Evolutionary conservation across 2,113 vertebrate genomes (phyloP).

Genomic region (Mormyrus iriodes): DNA sequence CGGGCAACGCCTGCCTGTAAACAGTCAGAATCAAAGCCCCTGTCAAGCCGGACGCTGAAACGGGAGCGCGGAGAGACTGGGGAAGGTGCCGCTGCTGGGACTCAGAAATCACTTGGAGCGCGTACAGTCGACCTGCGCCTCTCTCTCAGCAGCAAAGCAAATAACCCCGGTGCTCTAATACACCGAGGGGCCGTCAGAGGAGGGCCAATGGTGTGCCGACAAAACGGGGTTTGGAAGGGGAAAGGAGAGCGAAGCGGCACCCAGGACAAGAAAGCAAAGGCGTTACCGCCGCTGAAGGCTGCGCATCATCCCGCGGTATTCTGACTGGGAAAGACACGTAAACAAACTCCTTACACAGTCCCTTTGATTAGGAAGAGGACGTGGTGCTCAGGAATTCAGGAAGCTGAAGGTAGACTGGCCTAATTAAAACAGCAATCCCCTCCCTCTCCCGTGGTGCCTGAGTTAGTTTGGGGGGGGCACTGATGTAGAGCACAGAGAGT

Average conservation of each 20-base stretch:
- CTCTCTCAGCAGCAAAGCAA: constrained; percentile 17
- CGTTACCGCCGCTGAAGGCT: constrained; percentile 28
- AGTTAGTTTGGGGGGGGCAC: neutral
- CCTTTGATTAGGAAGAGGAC: constrained; percentile 31
- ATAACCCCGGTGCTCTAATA: constrained; percentile 14
- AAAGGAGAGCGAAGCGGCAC: constrained; percentile 3
- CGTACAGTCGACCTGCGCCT: constrained; percentile 13
- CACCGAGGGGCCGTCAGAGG: constrained; percentile 11
- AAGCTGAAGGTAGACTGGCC: constrained; percentile 26
- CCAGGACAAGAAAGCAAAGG: constrained; percentile 31
- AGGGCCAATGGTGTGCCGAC: constrained; percentile 13
- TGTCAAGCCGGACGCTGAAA: constrained; percentile 6
- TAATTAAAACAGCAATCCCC: constrained; percentile 25
- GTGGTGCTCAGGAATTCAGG: constrained; percentile 13
- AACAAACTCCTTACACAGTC: constrained; percentile 29
- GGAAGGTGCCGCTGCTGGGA: constrained; percentile 24
- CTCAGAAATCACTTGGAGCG: constrained; percentile 30
- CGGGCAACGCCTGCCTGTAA: constrained; percentile 17
- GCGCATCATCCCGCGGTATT: constrained; percentile 14
- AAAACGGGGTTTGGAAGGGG: constrained; percentile 17
- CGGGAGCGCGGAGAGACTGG: neutral
- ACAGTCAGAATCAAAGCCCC: constrained; percentile 28
- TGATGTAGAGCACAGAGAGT: neutral
- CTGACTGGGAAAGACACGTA: constrained; percentile 27
- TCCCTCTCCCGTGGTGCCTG: neutral